These are phyloP conservation scores for Xyrichtys novacula DNA, from an alignment of 2,797 vertebrate genomes.

Conservation along the genomic window DNA sequence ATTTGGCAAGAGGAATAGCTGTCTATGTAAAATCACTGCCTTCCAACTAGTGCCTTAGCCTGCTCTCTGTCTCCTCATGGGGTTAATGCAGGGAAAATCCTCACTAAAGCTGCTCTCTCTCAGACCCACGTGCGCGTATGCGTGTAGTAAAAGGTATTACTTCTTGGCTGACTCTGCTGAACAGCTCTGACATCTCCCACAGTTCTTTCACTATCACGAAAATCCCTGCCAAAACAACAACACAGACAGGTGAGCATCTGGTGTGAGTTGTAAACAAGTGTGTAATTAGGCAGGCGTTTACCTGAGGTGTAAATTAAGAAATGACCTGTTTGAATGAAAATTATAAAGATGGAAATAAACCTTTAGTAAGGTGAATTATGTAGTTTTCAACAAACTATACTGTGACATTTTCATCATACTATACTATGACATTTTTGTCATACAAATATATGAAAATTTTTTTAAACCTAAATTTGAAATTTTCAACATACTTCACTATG, in stretches of 20 bases:
- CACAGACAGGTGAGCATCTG: conserved; percentile 27
- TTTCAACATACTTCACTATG: too few species aligned
- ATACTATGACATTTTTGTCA: too few species aligned
- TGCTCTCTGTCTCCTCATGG: conserved; percentile 31
- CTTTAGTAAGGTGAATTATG: too few species aligned
- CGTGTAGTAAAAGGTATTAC: conserved; percentile 61
- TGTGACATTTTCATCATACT: too few species aligned
- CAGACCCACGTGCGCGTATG: conserved; percentile 6
- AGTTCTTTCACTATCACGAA: conserved; percentile 59
- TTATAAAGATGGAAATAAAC: too few species aligned
- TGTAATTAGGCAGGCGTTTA: conserved; percentile 2
- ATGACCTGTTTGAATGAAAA: too few species aligned
- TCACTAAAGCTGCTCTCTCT: conserved; percentile 60
- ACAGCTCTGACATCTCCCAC: conserved; percentile 50
- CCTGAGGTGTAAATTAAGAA: neutral
- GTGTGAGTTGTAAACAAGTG: conserved; percentile 5
- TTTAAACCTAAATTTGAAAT: too few species aligned
- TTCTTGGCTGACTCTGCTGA: conserved; percentile 56
- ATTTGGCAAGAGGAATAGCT: neutral
- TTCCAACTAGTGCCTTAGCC: conserved; percentile 26
- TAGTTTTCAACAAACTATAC: too few species aligned
- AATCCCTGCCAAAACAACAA: conserved; percentile 42
- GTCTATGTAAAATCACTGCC: neutral
- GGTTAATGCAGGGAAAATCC: conserved; percentile 75
- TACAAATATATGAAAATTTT: too few species aligned